Evolutionary conservation across 2,797 vertebrate species (phyloP), one percentile per base, ranked within the genome.

Genomic region (Neosilurus hyrtlii): DNA sequence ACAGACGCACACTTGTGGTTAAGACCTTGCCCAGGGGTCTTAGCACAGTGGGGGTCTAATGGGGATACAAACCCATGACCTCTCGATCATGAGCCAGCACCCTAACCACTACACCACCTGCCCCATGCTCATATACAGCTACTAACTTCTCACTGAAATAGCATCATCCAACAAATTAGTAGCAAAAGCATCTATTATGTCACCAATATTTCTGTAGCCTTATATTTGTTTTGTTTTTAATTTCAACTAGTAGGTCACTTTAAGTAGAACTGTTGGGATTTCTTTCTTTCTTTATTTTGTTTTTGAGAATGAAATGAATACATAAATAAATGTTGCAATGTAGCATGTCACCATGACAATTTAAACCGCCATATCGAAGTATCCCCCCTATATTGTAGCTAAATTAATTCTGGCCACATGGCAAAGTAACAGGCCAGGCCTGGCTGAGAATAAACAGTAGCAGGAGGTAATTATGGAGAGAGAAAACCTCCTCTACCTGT

Each of bases 391-490:
- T 30, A 26, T 26, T 57, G 20, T 35, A 62, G 37, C 74, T 62
- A 62, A 62, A 87, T 83, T 83, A 82, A 86, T 78, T 84, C 72
- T 62, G 70, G 70, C 74, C 79, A 76, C 80, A 65, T 57, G 74
- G 80, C 83, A 73, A 76, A 63, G 84, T 81, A 82, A 80, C 79
- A 71, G 66, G 62, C 77, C 81, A 73, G 22, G 63, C 59, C 84
- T 82, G 83, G 77, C 83, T 84, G 84, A 83, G 80, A 82, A 84
- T 86, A 71, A 82, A 85, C 37, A 84, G 88, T 86, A 89, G 84
- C 80, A 88, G 84, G 86, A 80, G 86, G 82, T 85, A 90, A 91
- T 87, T 92, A 91, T 85, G 86, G 88, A 86, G 84, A 88, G 88
- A 90, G 90, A 92, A 92, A 89, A 88, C 89, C 88, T 49, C 66